Evolutionary conservation across 2,888 invertebrate genomes (phyloP), one percentile per base, ranked within the genome.

Genomic region (Tiphia femorata): DNA sequence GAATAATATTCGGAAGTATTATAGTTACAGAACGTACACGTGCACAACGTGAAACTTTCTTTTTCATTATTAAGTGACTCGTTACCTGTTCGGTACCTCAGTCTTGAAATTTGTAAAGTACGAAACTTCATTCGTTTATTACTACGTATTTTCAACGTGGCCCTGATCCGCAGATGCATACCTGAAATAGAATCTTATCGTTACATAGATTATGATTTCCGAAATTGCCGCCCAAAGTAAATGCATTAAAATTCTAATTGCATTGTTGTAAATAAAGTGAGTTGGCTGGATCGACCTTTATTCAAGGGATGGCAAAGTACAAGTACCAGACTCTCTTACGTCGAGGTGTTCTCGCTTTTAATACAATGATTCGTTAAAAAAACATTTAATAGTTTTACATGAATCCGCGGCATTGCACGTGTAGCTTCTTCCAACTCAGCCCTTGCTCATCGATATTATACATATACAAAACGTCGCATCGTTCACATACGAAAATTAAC

Each of bases 311-410:
- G n/a, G n/a, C n/a, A 56, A 51, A 30, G 23, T 51, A 41, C 7
- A 41, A 56, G 29, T 27, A 21, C 20, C 47, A 51, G 51, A 56
- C 37, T 47, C 33, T 25, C 21, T 41, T 14, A 29, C 21, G 30
- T 2, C 17, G 7, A 46, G 12, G 41, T 12, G 21, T 7, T n/a
- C 30, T 14, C 25, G 23, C 14, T 12, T 27, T 53, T 37, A 55
- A 50, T 50, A 41, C n/a, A 14, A 20, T n/a, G n/a, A n/a, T n/a
- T 20, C 12, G 16, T 44, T 53, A 51, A 51, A 3, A 52, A 55
- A 56, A 56, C 21, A 27, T 33, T 23, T 20, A 8, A 2, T 12
- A 25, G 14, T n/a, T 43, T 50, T 40, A 49, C 30, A 49, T 17
- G n/a, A 35, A 38, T 50, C n/a, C 19, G 30, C 2, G 8, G 40